phyloP scores from a whole-genome alignment of 2,113 vertebrate species.

The Pachyramphus minor region DNA sequence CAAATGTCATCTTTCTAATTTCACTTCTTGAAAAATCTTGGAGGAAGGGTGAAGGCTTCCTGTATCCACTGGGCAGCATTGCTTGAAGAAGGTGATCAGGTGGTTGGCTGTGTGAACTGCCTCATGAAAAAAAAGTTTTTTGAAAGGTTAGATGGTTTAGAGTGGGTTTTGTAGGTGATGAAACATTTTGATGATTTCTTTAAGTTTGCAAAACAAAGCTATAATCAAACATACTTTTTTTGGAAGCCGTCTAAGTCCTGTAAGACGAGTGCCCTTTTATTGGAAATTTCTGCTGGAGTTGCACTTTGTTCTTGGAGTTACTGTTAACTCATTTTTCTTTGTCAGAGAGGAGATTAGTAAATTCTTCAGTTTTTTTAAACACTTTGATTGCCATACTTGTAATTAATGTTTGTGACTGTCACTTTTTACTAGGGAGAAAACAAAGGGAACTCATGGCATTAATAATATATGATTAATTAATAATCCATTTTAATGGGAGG shows the following conservation, averaged over 20 bases:
- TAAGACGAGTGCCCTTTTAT: not conserved
- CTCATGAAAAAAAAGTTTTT: not conserved
- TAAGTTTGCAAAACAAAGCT: not conserved
- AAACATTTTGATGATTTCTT: not conserved
- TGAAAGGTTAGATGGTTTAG: not conserved
- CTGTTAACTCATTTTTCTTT: not conserved
- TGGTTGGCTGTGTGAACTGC: not conserved
- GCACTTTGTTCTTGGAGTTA: not conserved
- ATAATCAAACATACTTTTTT: not conserved
- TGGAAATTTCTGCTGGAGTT: not conserved
- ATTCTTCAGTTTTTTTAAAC: not conserved
- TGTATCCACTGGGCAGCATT: not conserved
- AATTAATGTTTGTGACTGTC: not conserved
- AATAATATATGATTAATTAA: not conserved
- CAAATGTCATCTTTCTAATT: constrained; percentile 7
- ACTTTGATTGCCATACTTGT: not conserved
- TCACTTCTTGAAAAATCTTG: not conserved
- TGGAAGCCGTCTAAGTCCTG: not conserved
- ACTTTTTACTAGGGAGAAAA: not conserved
- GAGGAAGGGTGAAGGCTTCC: not conserved
- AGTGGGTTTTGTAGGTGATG: not conserved
- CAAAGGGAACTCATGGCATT: not conserved
- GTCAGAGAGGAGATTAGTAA: not conserved
- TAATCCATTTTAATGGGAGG: not conserved
- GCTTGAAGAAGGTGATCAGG: not conserved